Base-by-base conservation (phyloP, 1,140 invertebrate genomes). In the Mamestra configurata region DNA sequence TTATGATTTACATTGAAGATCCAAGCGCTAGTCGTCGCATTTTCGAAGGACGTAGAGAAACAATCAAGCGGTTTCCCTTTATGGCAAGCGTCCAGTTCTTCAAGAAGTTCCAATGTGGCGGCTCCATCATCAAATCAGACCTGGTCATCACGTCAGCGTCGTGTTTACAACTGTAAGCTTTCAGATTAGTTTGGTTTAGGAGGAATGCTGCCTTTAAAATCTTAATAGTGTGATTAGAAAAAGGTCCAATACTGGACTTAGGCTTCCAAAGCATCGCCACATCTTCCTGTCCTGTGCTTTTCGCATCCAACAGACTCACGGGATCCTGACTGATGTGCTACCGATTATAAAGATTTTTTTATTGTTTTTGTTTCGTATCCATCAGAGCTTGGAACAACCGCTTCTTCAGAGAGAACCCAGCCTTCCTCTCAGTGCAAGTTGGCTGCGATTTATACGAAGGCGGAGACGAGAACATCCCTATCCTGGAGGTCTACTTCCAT, bases 301-400 rank as follows among this genome's bases (percentile, higher is more conserved):
- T 31, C 5, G 27, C 27, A 31, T 31, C 27, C 27, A 31, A 5
- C 27, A 31, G 1, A 31, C 27, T n/a, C n/a, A n/a, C n/a, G n/a
- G n/a, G n/a, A n/a, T n/a, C n/a, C n/a, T n/a, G n/a, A n/a, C n/a
- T n/a, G n/a, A n/a, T n/a, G n/a, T n/a, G n/a, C n/a, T n/a, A n/a
- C n/a, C n/a, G n/a, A n/a, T n/a, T n/a, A n/a, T n/a, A n/a, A n/a
- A n/a, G n/a, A n/a, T 31, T n/a, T 15, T 64, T 72, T 57, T 27
- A 6, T 66, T 57, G 8, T 13, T 78, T 20, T 35, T n/a, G n/a
- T n/a, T 76, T 20, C 15, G 51, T 31, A 15, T 73, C n/a, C 86
- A 84, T 40, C 57, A 94, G 93, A 49, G 90, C 91, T 2, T 89
- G 85, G 83, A 94, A 94, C 61, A 94, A 94, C 73, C 86, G 93